phyloP scores from a whole-genome alignment of 2,888 invertebrate genomes.

The Melieria crassipennis region DNA sequence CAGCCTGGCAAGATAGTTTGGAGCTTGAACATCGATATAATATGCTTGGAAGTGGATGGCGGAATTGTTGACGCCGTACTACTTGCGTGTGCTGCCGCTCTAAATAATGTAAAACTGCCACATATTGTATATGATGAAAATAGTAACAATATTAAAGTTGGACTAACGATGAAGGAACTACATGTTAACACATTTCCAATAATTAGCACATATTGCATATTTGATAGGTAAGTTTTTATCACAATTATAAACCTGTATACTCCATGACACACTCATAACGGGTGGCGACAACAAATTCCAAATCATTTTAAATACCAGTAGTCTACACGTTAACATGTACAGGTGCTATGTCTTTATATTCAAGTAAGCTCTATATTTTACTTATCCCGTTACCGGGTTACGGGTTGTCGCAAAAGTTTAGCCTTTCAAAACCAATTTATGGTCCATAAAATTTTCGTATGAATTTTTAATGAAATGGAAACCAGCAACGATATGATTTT shows the following conservation, averaged over 20 bases:
- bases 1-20: constrained; percentile 27
- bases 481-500: too few species aligned
- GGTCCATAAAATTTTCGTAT: too few species aligned
- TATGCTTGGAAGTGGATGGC: constrained; percentile 35
- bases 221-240: constrained; percentile 27
- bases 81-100: constrained; percentile 31
- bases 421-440: too few species aligned
- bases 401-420: too few species aligned
- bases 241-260: background rate
- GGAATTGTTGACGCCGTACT: constrained; percentile 30
- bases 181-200: constrained; percentile 21
- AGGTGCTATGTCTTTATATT: too few species aligned
- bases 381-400: background rate
- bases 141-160: constrained; percentile 28
- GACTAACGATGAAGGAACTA: constrained; percentile 16
- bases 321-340: too few species aligned
- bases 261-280: background rate
- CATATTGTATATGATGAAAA: constrained; percentile 30
- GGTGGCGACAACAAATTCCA: background rate
- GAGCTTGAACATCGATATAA: constrained; percentile 29
- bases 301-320: too few species aligned
- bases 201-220: constrained; percentile 27
- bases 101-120: constrained; percentile 27
- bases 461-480: too few species aligned
- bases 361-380: background rate